These are phyloP conservation scores for Listronotus bonariensis DNA, from an alignment of 1,140 invertebrate genomes.

Conservation along the genomic window DNA sequence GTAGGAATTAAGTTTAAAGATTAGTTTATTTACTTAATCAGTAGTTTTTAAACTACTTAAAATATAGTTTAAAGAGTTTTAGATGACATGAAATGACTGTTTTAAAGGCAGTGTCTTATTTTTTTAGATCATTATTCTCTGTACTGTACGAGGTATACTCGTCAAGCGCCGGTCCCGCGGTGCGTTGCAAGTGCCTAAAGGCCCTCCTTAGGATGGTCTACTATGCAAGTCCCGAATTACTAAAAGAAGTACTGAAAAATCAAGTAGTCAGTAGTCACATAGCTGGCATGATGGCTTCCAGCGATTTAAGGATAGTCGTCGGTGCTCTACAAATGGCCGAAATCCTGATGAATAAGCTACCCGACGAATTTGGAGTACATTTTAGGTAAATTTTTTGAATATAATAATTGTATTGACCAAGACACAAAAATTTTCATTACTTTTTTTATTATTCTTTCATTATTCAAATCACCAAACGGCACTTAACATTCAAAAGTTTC, in stretches of 20 bases:
- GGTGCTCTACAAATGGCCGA: slow-evolving; percentile 96
- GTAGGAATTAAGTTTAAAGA: not conserved
- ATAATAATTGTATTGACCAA: no score
- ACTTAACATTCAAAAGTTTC: no score
- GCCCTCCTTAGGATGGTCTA: slow-evolving; percentile 96
- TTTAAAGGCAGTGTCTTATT: no score
- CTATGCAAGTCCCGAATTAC: slow-evolving; percentile 84
- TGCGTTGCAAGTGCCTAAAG: slow-evolving; percentile 93
- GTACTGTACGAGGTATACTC: slow-evolving; percentile 96
- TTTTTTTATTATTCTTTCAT: no score
- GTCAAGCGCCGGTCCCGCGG: slow-evolving; percentile 94
- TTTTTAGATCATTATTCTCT: slow-evolving; percentile 78
- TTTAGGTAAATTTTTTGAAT: slow-evolving; percentile 62
- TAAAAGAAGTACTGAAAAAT: slow-evolving; percentile 87
- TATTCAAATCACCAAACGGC: no score
- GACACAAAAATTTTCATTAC: no score
- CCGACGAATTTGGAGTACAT: slow-evolving; percentile 91
- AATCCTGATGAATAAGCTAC: slow-evolving; percentile 94
- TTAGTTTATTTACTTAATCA: no score
- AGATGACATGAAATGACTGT: no score
- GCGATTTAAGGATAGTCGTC: slow-evolving; percentile 93
- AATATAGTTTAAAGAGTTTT: no score
- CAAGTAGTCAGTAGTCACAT: slow-evolving; percentile 96
- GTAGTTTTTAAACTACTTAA: no score
- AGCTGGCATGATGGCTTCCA: slow-evolving; percentile 96